phyloP scores from a whole-genome alignment of 2,888 invertebrate species.

The Argyra leucocephala region DNA sequence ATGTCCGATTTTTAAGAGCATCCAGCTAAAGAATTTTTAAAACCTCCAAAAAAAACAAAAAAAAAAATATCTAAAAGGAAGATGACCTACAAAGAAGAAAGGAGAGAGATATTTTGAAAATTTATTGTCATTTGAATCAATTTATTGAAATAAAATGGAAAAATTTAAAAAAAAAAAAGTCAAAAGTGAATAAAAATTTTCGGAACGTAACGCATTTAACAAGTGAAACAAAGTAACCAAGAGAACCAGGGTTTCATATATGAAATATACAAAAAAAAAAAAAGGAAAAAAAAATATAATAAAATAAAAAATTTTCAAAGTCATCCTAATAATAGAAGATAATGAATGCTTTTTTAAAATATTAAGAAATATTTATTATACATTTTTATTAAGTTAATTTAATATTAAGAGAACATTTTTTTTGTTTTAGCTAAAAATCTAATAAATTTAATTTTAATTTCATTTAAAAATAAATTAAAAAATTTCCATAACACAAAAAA shows the following conservation, averaged over 20 bases:
- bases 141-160: not conserved
- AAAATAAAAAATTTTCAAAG: constrained; percentile 3
- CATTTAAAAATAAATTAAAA: not conserved
- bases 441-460: constrained; percentile 6
- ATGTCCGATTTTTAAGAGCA: no score
- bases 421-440: not conserved
- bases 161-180: no score
- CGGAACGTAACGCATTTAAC: no score
- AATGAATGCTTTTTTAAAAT: not conserved
- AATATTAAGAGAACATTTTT: not conserved
- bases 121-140: not conserved
- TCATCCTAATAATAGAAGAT: not conserved
- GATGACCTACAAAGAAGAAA: not conserved
- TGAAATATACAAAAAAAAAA: not conserved
- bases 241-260: not conserved
- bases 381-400: constrained; percentile 3
- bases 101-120: not conserved
- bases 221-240: no score
- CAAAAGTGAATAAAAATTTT: no score
- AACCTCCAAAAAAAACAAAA: no score
- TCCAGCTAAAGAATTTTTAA: no score
- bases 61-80: not conserved
- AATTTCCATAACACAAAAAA: not conserved
- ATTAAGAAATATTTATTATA: constrained; percentile 3
- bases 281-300: not conserved